Conservation (phyloP, 2,888 invertebrate species). For the Liopterus haemorrhoidalis region DNA sequence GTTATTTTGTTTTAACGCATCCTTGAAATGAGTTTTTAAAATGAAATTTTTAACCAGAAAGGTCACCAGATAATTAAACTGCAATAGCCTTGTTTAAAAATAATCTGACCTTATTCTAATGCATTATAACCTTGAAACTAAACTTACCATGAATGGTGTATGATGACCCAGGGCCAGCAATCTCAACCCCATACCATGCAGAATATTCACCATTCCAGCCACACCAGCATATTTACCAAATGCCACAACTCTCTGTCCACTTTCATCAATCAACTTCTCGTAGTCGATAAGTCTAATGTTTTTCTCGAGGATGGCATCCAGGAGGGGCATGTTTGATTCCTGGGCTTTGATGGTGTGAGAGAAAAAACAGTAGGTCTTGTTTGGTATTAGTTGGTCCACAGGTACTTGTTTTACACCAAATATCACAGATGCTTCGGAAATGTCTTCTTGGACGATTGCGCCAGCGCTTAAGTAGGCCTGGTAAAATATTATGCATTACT, state of each 20-base stretch:
- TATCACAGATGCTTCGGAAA: slow-evolving; percentile 91
- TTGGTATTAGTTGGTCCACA: slow-evolving; percentile 83
- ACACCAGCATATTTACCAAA: slow-evolving; percentile 99
- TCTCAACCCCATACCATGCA: slow-evolving; percentile 93
- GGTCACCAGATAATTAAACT: too few relatives aligned
- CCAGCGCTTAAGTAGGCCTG: slow-evolving; percentile 90
- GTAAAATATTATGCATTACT: too few relatives aligned
- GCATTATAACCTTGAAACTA: not conserved
- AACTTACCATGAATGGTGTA: slow-evolving; percentile 91
- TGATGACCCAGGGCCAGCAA: slow-evolving; percentile 95
- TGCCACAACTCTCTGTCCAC: slow-evolving; percentile 88
- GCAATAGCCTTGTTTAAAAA: too few relatives aligned
- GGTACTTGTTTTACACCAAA: slow-evolving; percentile 97
- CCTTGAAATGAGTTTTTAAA: too few relatives aligned
- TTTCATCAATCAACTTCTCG: slow-evolving; percentile 87
- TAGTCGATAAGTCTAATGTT: slow-evolving; percentile 96
- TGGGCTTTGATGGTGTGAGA: slow-evolving; percentile 99
- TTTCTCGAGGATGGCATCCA: slow-evolving; percentile 94
- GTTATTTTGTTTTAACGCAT: too few relatives aligned
- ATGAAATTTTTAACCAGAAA: too few relatives aligned
- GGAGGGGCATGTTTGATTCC: slow-evolving; percentile 92
- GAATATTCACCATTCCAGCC: slow-evolving; percentile 96
- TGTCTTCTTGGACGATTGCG: slow-evolving; percentile 90
- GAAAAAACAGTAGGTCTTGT: slow-evolving; percentile 98
- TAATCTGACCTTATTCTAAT: too few relatives aligned